Conservation (phyloP, 2,113 vertebrate genomes). For the Gymnocephalus cernua region DNA sequence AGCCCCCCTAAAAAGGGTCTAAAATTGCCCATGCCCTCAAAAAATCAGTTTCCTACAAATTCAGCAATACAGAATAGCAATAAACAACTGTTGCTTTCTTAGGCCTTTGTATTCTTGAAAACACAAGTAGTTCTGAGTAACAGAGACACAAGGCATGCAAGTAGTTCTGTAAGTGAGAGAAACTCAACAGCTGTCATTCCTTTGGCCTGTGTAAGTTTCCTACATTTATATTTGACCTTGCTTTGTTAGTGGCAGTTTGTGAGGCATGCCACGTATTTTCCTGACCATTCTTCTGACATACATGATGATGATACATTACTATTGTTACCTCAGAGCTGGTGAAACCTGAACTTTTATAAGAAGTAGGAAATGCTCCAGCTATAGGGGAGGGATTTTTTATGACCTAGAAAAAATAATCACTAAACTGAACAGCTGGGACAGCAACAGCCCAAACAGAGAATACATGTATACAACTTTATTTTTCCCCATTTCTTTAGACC, state of each 20-base stretch:
- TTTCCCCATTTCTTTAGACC: constrained; percentile 2
- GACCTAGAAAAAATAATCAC: not conserved
- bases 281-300: not conserved
- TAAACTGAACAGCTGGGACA: not conserved
- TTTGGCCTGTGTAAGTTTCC: not conserved
- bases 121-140: not conserved
- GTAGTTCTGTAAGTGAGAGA: not conserved
- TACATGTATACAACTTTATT: constrained; percentile 25
- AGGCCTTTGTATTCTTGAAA: not conserved
- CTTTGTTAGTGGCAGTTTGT: not conserved
- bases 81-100: not conserved
- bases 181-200: not conserved
- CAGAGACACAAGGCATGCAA: not conserved
- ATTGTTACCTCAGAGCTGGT: constrained; percentile 6
- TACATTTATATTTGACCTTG: constrained; percentile 7
- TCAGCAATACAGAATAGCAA: not conserved
- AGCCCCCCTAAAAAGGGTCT: too few species aligned
- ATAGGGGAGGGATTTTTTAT: constrained; percentile 2
- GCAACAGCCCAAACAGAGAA: constrained; percentile 20
- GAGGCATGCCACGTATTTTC: not conserved
- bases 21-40: too few species aligned
- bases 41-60: not conserved
- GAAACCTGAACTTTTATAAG: constrained; percentile 1
- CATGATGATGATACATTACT: too few species aligned
- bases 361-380: not conserved